These are phyloP conservation scores for Varecia variegata DNA, from an alignment of 2,797 vertebrate species.

Conservation along the genomic window DNA sequence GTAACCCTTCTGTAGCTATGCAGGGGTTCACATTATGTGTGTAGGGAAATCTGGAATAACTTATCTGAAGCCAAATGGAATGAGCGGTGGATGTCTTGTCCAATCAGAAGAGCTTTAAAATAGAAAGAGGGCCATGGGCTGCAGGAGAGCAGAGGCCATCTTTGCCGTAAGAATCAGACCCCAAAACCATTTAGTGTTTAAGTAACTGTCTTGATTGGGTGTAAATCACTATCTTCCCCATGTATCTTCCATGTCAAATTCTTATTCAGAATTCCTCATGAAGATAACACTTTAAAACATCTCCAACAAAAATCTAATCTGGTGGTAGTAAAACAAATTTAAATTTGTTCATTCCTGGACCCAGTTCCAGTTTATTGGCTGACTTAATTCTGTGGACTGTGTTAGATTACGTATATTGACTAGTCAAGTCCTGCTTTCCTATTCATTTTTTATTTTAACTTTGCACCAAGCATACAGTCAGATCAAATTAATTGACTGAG, in stretches of 20 bases:
- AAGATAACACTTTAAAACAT: neutral
- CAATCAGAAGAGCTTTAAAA: neutral
- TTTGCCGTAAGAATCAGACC: neutral
- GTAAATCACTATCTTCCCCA: neutral
- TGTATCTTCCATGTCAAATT: neutral
- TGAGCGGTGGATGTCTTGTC: neutral
- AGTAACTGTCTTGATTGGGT: neutral
- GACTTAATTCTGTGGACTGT: neutral
- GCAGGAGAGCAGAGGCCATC: neutral
- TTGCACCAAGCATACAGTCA: neutral
- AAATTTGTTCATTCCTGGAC: neutral
- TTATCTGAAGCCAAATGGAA: neutral
- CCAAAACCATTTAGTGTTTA: neutral
- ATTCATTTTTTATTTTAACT: neutral
- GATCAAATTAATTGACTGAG: neutral
- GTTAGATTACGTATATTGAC: neutral
- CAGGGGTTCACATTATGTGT: neutral
- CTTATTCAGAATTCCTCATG: neutral
- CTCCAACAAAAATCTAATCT: neutral
- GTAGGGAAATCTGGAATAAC: neutral
- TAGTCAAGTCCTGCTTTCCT: neutral
- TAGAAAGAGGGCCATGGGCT: neutral
- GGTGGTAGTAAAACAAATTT: neutral
- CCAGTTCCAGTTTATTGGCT: neutral
- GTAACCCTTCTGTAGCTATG: neutral